These are phyloP conservation scores for Drosophila biarmipes DNA, from an alignment of 1,140 invertebrate species.

Conservation along the genomic window DNA sequence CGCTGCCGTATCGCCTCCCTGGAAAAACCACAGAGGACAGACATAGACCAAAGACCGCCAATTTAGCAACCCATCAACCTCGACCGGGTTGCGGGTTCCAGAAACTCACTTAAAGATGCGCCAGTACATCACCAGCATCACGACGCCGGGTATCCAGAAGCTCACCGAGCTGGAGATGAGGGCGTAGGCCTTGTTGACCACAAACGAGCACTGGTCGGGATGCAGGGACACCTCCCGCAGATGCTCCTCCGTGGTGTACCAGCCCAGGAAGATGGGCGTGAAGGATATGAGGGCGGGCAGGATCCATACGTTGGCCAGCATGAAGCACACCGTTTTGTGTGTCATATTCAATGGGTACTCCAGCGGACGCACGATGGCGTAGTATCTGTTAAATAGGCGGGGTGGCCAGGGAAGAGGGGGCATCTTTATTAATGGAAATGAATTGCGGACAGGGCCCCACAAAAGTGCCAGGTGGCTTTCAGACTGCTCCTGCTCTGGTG, in stretches of 20 bases:
- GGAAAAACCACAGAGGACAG: conserved; percentile 78
- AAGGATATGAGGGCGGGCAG: conserved; percentile 96
- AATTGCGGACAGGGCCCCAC: conserved; percentile 20
- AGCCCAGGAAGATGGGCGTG: conserved; percentile 96
- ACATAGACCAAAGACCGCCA: too few relatives aligned
- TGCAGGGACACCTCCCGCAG: conserved; percentile 88
- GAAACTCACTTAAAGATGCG: conserved; percentile 92
- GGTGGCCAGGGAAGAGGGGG: neutral
- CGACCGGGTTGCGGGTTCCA: neutral
- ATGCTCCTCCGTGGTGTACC: conserved; percentile 94
- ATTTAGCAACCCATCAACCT: conserved; percentile 18
- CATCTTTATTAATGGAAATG: conserved; percentile 43
- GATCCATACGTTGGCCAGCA: conserved; percentile 95
- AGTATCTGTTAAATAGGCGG: conserved; percentile 86
- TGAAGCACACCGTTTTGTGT: conserved; percentile 91
- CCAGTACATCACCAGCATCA: conserved; percentile 97
- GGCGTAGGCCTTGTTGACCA: conserved; percentile 95
- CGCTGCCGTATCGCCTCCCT: conserved; percentile 94
- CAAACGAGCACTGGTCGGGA: conserved; percentile 93
- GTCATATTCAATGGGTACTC: conserved; percentile 96
- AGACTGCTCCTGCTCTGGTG: neutral
- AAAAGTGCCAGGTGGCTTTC: conserved; percentile 12
- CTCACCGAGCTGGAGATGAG: conserved; percentile 96
- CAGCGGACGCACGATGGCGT: conserved; percentile 94
- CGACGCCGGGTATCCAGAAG: conserved; percentile 97